Base-by-base conservation (phyloP, 2,797 vertebrate species). In the Muscicapa comitata region DNA sequence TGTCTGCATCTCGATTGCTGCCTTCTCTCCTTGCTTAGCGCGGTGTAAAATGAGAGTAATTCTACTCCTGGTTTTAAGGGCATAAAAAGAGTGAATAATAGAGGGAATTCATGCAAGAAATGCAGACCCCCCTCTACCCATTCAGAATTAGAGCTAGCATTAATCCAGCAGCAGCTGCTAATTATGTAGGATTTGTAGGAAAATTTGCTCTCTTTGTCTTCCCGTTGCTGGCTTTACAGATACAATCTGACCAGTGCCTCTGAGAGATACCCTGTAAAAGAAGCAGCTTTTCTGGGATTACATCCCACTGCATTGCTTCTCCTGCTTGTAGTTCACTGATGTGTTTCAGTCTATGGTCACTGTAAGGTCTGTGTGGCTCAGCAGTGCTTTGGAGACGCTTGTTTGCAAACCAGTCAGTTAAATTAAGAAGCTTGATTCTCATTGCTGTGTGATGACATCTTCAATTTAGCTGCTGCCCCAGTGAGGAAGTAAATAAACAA, bases 401-500 rank as follows among this genome's bases (percentile, higher is more conserved):
- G 82, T 95, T 94, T 96, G 94, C 88, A 94, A 96, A 94, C 62
- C 76, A 94, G 81, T 91, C 82, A 76, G 85, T 82, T 88, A 84
- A 96, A 96, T 94, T 93, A 96, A 96, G 95, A 91, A 90, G 73
- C 93, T 81, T 93, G 94, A 86, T 91, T 93, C 87, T 94, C 90
- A 23, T 57, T 86, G 94, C 91, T 90, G 84, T 62, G 88, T 75
- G 91, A 94, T 93, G 96, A 93, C 95, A 97, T 86, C 94, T 96
- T 72, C 91, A 93, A 96, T 96, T 95, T 93, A 92, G 79, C 81
- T 66, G 61, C 91, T 94, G 85, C 68, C 68, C 94, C 91, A 88
- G 61, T 86, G 94, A 95, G 94, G 91, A 95, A 83, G 91, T 91
- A 97, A 96, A 96, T 93, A 97, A 96, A 96, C 95, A 95, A 96